Evolutionary conservation across 2,113 vertebrate genomes (phyloP), one percentile per base, ranked within the genome.

Genomic region (Cyphomyrus discorhynchus): DNA sequence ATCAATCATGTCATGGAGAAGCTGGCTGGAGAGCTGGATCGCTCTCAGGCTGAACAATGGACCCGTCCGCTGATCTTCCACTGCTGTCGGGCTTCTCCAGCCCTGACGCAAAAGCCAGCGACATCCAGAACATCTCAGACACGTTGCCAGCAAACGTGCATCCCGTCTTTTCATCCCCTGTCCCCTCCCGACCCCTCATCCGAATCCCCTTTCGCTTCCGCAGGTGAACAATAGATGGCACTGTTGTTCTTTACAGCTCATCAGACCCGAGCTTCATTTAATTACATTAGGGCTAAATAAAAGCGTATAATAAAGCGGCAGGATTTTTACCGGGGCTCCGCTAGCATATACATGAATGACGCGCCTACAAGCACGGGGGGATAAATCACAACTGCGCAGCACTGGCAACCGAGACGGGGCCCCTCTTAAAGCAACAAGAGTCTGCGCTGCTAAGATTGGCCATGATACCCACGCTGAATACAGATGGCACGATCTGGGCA

Each of bases 281-380:
- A 90, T 90, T 90, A 90, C 87, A 90, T 90, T 88, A 90, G 86
- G 82, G 52, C 49, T 56, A 45, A 88, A 88, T 74, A 88, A 80
- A 53, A 88, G 66, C 77, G 49, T 88, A 90, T 47, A 88, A 88
- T 88, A 88, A 90, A 90, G 86, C 52, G 45, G 74, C n/a, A 0
- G 86, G 70, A 66, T 13, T 90, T 90, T 83, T 83, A 90, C 70
- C 90, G 1, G 74, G 87, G 77, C 86, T 82, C 35, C 45, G 39
- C 88, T 42, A 66, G 24, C 89, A 52, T 74, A 74, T 39, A 90
- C 66, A 88, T 87, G 66, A 82, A 49, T 90, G 89, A 90, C 50
- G 70, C 89, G 35, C 86, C 86, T 88, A 90, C 86, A 50, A 70
- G 89, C 50, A 82, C 5, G 62, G 47, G 39, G 80, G 50, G 86